A percentile compares a stretch with the other conserved stretches of the same genome.
Conservation (phyloP, 1,140 invertebrate species). For the Cotesia glomerata region DNA sequence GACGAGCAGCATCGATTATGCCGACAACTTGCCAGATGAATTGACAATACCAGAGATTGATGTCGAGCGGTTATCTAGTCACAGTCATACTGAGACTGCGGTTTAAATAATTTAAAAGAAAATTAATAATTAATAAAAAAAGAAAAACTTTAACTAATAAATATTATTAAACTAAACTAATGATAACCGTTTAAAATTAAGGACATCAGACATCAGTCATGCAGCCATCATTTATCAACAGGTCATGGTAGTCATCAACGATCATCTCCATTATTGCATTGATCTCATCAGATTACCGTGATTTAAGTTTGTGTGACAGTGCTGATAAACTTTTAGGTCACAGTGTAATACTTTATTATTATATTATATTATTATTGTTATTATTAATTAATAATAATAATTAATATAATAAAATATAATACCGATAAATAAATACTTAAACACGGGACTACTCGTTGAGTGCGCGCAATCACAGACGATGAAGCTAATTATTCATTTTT, state of each 20-base stretch:
- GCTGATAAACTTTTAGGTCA: no score
- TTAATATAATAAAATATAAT: neutral
- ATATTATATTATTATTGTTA: neutral
- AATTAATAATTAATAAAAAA: neutral
- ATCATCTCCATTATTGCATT: no score
- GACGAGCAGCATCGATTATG: constrained; percentile 90
- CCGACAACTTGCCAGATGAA: constrained; percentile 85
- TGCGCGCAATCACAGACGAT: constrained; percentile 20
- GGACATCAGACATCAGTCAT: no score
- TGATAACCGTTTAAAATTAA: neutral
- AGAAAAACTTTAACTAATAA: neutral
- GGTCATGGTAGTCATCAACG: no score
- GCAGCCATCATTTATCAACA: no score
- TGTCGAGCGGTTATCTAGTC: constrained; percentile 86
- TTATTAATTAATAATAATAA: constrained; percentile 3
- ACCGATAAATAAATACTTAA: neutral
- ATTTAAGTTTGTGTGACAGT: no score
- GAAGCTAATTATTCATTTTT: neutral
- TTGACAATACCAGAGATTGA: constrained; percentile 87
- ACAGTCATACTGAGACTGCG: constrained; percentile 92
- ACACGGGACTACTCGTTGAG: neutral
- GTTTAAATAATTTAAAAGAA: constrained; percentile 67
- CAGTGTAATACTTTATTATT: neutral
- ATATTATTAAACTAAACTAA: neutral
- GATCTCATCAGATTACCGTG: no score